Percentiles rank a stretch among this genome's conserved stretches.
These are phyloP conservation scores for Lottia scabra DNA, from an alignment of 2,888 invertebrate genomes.

Conservation along the genomic window DNA sequence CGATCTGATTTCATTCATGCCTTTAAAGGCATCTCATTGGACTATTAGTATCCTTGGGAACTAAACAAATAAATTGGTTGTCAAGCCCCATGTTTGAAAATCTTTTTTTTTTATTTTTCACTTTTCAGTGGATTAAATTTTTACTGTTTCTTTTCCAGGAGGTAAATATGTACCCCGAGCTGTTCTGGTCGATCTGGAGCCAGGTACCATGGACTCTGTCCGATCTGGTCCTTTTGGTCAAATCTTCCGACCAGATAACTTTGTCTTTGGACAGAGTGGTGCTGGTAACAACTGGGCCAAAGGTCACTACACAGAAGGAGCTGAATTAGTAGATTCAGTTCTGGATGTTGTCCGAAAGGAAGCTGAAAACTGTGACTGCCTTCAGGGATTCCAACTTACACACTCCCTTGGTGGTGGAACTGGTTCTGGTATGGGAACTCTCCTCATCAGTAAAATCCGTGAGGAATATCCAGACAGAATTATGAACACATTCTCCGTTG, in stretches of 20 bases:
- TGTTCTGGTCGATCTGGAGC: constrained; percentile 92
- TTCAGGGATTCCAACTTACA: constrained; percentile 66
- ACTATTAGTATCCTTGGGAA: too few species aligned
- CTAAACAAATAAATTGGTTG: too few species aligned
- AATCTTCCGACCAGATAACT: constrained; percentile 83
- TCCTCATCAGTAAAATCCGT: constrained; percentile 94
- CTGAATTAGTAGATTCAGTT: constrained; percentile 71
- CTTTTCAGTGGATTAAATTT: too few species aligned
- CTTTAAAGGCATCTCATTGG: too few species aligned
- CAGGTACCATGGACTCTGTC: constrained; percentile 97
- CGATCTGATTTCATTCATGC: too few species aligned
- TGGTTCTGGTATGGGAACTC: constrained; percentile 90
- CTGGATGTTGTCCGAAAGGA: constrained; percentile 64
- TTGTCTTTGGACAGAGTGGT: constrained; percentile 81
- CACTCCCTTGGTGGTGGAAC: constrained; percentile 87
- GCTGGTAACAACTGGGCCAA: constrained; percentile 83
- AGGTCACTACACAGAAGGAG: constrained; percentile 92
- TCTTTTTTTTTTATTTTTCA: too few species aligned
- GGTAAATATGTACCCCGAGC: constrained; percentile 95
- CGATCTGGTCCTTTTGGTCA: constrained; percentile 93
- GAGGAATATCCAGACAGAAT: constrained; percentile 73
- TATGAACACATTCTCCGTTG: constrained; percentile 96
- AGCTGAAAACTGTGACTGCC: constrained; percentile 63
- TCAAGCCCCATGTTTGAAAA: too few species aligned
- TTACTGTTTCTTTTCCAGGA: constrained; percentile 29